phyloP scores from a whole-genome alignment of 2,888 invertebrate species.

The Dromius quadrimaculatus region DNA sequence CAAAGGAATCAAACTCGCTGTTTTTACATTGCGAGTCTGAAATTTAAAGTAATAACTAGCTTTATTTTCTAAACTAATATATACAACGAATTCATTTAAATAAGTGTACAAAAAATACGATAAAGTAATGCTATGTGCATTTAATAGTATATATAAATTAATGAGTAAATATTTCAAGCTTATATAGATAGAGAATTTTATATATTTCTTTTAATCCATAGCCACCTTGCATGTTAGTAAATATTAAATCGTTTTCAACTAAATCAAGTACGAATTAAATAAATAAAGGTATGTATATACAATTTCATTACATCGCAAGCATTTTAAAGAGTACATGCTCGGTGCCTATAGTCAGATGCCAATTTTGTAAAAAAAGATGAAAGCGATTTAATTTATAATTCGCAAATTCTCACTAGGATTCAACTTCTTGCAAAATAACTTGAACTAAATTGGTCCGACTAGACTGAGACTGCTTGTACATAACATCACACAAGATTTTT shows the following conservation, averaged over 20 bases:
- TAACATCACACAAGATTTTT: constrained; percentile 37
- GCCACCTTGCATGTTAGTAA: constrained; percentile 46
- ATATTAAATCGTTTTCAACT: constrained; percentile 22
- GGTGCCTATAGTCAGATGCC: constrained; percentile 48
- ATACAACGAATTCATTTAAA: constrained; percentile 43
- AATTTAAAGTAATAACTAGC: constrained; percentile 32
- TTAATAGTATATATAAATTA: constrained; percentile 29
- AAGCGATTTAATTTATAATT: constrained; percentile 46
- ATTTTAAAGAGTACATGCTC: constrained; percentile 36
- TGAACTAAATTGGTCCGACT: constrained; percentile 44
- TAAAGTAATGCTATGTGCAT: constrained; percentile 22
- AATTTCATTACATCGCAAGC: constrained; percentile 9
- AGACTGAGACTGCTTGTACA: constrained; percentile 49
- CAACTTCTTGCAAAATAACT: constrained; percentile 26
- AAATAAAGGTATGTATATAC: neutral
- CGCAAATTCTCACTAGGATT: constrained; percentile 41
- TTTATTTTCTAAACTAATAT: constrained; percentile 29
- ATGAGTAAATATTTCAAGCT: constrained; percentile 27
- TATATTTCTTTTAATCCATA: constrained; percentile 31
- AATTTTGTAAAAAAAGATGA: constrained; percentile 28
- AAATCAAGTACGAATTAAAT: constrained; percentile 1
- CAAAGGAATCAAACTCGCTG: constrained; percentile 29
- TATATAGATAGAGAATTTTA: constrained; percentile 21
- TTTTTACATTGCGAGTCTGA: constrained; percentile 32
- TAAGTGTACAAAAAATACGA: constrained; percentile 38